A percentile compares a stretch with the other conserved stretches of the same genome.
These are phyloP conservation scores for Andrena trimmerana DNA, from an alignment of 2,888 invertebrate species.

Conservation along the genomic window DNA sequence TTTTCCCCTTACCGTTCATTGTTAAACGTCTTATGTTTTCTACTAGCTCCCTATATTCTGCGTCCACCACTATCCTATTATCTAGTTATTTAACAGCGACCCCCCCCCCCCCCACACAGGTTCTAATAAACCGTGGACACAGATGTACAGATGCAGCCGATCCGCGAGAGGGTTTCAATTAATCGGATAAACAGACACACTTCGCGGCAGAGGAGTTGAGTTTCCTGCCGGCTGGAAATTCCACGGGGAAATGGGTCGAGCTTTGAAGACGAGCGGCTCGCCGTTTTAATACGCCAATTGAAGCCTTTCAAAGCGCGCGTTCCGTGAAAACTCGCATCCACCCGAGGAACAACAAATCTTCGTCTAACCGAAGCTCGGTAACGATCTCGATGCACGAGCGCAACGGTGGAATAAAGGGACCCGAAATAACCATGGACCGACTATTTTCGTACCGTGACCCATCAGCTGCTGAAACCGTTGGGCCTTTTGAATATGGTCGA, in stretches of 20 bases:
- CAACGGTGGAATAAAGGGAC: slow-evolving; percentile 70
- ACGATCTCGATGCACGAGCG: slow-evolving; percentile 57
- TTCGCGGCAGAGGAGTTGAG: slow-evolving; percentile 37
- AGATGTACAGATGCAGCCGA: slow-evolving; percentile 36
- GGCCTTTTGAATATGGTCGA: slow-evolving; percentile 63
- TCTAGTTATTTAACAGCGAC: background rate
- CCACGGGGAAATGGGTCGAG: slow-evolving; percentile 50
- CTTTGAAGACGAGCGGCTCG: slow-evolving; percentile 48
- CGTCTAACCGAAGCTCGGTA: slow-evolving; percentile 67
- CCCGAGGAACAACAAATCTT: slow-evolving; percentile 72
- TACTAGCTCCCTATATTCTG: background rate
- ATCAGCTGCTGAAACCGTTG: slow-evolving; percentile 65
- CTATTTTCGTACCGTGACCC: slow-evolving; percentile 74
- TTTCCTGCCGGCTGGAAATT: slow-evolving; percentile 40
- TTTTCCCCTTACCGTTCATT: too few relatives aligned
- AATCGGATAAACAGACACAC: slow-evolving; percentile 44
- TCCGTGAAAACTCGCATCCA: slow-evolving; percentile 60
- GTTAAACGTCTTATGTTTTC: too few relatives aligned
- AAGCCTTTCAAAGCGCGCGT: slow-evolving; percentile 62
- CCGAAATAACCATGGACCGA: slow-evolving; percentile 68
- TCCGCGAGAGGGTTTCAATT: slow-evolving; percentile 53
- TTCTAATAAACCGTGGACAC: slow-evolving; percentile 17
- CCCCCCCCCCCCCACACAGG: background rate
- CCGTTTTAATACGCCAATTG: slow-evolving; percentile 51
- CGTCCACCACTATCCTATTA: background rate